Evolutionary conservation across 2,888 invertebrate species (phyloP), one percentile per base, ranked within the genome.

Genomic region (Entomobrya multifasciata): DNA sequence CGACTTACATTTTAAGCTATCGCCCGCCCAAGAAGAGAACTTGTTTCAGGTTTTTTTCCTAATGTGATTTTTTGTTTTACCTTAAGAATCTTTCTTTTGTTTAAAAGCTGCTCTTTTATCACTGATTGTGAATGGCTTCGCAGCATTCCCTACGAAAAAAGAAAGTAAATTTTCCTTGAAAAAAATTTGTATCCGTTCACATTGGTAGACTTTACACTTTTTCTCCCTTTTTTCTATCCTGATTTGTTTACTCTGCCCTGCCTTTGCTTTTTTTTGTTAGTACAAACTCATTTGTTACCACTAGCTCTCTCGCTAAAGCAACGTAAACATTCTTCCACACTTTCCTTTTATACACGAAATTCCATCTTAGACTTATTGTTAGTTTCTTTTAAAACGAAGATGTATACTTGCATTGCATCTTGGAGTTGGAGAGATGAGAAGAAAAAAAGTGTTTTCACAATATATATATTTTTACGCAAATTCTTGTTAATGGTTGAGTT

Each of bases 261-360:
- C 27, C n/a, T 72, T 41, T 52, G 22, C 70, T 65, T 65, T 65
- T 8, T 60, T 74, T 44, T 72, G 79, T 62, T 57, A 62, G 78
- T 77, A 78, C 84, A 85, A 62, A 52, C 78, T 78, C 84, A 85
- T 85, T 85, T 78, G 67, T 85, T 78, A 77, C 77, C 60, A 36
- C 57, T 15, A 76, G 22, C 44, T 74, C 47, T 60, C 41, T 77
- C 30, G 10, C 30, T 55, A 55, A 36, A 55, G 52, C 52, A 74
- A 74, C 55, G 74, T 74, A 74, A 74, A 74, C 55, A 74, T 52
- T 22, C 55, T 52, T 52, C 13, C 52, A 17, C 30, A n/a, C n/a
- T n/a, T n/a, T n/a, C n/a, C n/a, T n/a, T n/a, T n/a, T n/a, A n/a
- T n/a, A n/a, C n/a, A n/a, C n/a, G n/a, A n/a, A n/a, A n/a, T n/a